Evolutionary conservation across 2,797 vertebrate genomes (phyloP).

Genomic region (Rhinoraja longicauda): DNA sequence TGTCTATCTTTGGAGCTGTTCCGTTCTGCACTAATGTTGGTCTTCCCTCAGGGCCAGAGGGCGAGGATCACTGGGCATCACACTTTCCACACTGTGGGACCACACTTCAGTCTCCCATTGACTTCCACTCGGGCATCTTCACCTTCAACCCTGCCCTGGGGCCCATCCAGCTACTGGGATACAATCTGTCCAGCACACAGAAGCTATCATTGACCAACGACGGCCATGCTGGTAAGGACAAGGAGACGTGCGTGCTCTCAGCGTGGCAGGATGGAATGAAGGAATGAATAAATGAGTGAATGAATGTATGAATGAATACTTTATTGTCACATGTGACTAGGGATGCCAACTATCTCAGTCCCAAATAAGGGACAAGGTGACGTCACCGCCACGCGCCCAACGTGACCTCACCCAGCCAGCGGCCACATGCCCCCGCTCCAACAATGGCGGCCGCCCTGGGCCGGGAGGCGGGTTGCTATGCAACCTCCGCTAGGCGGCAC

Average conservation of each 20-base stretch:
- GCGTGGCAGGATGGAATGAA: background rate
- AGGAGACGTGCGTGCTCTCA: background rate
- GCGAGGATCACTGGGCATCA: conserved; percentile 73
- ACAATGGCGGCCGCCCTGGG: too few species aligned
- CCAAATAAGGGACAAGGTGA: too few species aligned
- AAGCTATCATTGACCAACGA: conserved; percentile 79
- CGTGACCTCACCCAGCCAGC: too few species aligned
- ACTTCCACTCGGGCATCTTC: conserved; percentile 74
- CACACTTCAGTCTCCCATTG: conserved; percentile 80
- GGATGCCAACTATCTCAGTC: too few species aligned
- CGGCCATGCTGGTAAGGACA: conserved; percentile 79
- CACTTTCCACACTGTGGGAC: conserved; percentile 79
- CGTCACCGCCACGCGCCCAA: too few species aligned
- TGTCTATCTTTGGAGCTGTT: too few species aligned
- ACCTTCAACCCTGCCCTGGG: conserved; percentile 72
- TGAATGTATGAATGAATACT: too few species aligned
- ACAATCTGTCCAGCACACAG: conserved; percentile 63
- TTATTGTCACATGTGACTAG: too few species aligned
- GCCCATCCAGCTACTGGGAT: conserved; percentile 75
- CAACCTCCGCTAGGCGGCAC: too few species aligned
- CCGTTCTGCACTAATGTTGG: background rate
- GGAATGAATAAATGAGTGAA: too few species aligned
- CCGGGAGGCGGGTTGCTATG: too few species aligned
- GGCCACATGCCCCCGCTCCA: too few species aligned
- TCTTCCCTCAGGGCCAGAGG: conserved; percentile 63